Conservation (phyloP, 1,140 invertebrate genomes). For the Diachasmimorpha longicaudata region DNA sequence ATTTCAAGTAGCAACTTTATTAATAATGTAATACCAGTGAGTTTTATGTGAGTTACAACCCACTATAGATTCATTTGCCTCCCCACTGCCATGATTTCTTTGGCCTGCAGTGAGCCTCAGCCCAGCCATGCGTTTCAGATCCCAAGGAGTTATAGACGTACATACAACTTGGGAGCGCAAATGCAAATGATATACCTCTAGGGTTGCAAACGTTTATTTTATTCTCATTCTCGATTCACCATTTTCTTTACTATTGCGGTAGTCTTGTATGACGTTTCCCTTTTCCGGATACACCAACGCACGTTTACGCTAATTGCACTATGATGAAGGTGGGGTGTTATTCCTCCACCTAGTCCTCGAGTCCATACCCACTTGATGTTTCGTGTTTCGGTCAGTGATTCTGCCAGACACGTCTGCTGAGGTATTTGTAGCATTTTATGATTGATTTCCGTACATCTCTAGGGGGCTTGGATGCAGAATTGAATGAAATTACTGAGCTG, state of each 20-base stretch:
- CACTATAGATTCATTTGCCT: not conserved
- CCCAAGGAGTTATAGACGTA: conserved; percentile 18
- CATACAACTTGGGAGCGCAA: conserved; percentile 29
- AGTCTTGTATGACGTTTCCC: not conserved
- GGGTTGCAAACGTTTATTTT: not conserved
- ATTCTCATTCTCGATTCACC: not conserved
- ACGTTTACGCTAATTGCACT: conserved; percentile 27
- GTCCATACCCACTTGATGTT: not conserved
- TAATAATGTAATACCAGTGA: conserved; percentile 34
- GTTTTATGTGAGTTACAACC: conserved; percentile 15
- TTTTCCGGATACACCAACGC: conserved; percentile 14
- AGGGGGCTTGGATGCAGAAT: not conserved
- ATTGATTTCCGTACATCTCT: not conserved
- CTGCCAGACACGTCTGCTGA: not conserved
- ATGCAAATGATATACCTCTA: conserved; percentile 39
- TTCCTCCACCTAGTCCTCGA: not conserved
- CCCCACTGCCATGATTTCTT: not conserved
- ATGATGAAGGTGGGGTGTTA: conserved; percentile 18
- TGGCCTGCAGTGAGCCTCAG: conserved; percentile 31
- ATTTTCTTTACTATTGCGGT: not conserved
- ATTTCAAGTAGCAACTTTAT: conserved; percentile 36
- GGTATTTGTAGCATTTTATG: not conserved
- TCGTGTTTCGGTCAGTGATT: not conserved
- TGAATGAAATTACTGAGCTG: not conserved
- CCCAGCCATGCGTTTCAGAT: conserved; percentile 47